Evolutionary conservation across 2,797 vertebrate genomes (phyloP), one percentile per base, ranked within the genome.

Genomic region (Leucoraja ocellata): DNA sequence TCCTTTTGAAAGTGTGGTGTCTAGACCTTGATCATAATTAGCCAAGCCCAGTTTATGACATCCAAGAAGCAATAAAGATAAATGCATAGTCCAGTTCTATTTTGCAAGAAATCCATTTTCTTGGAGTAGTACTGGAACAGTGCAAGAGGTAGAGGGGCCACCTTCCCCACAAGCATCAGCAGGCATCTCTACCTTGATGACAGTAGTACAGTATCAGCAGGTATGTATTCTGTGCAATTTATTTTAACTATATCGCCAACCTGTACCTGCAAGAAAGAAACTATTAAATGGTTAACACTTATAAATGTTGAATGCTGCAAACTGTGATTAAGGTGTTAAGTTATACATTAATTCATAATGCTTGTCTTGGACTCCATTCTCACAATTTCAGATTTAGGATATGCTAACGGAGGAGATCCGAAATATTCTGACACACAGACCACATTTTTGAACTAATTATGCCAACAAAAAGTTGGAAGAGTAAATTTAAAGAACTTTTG

Each of bases 231-330:
- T 97, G 97, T 98, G 97, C 96, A 97, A 97, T 98, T 98, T 97
- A 99, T 96, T 98, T 96, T 98, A 98, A 99, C 96, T 98, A 99
- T 96, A 97, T 99, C 98, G 96, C 98, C 98, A 97, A 98, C 98
- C 96, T 98, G 97, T 97, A 98, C 97, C 99, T 99, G 98, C 96
- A 98, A 97, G 97, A 98, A 96, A 97, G 94, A 98, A 97, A 98
- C 96, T 97, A 95, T 97, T 97, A 98, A 98, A 96, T 94, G 96
- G 96, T 96, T 97, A 96, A 97, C 96, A 95, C 78, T 28, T 80
- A 32, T 46, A 61, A 5, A 36, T 61, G 92, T 93, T 77, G 90
- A 76, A 92, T 92, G 71, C 36, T 14, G 25, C 25, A 18, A 92
- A 92, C 71, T 28, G 25, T 92, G 71, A 92, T 46, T 54, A 21